Evolutionary conservation across 2,113 vertebrate genomes (phyloP), one percentile per base, ranked within the genome.

Genomic region (Phrynocephalus versicolor): DNA sequence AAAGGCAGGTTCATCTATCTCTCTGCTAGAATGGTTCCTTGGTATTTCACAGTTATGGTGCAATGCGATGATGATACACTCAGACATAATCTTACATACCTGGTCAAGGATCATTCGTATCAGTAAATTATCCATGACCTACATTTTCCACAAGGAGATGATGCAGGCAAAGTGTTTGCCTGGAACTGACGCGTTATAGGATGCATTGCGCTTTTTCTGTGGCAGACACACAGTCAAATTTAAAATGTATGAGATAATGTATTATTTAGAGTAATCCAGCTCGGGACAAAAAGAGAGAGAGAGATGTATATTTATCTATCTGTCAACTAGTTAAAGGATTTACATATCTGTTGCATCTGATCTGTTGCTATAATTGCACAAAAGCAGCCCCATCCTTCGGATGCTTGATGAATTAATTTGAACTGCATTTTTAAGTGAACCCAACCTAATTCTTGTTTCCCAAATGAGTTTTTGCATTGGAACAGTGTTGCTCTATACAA

Each of bases 161-260:
- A 86, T 86, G 84, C 75, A 85, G 33, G 9, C 89, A 45, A 91
- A 75, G 81, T 87, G 39, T 82, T 90, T 95, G 55, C 87, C 90
- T 93, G 86, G 51, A 67, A 87, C 62, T 87, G 18, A 91, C 82
- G 81, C 67, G 89, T 89, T 84, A 86, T 60, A 77, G 78, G 37
- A 86, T 91, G 80, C 15, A 92, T 71, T 45, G 79, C 18, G 79
- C n/a, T 89, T 93, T 88, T 51, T 88, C 85, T 73, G 87, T 85
- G 71, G 80, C 89, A 91, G 75, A 84, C 82, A 35, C 67, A 92
- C 92, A 91, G 73, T 64, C 87, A 85, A 86, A 87, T 81, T 88
- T 1, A 89, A 88, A 91, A 92, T 93, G 92, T 91, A 94, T 75
- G 83, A 82, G 73, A 87, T 30, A 90, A 90, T 75, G 81, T 27